These are phyloP conservation scores for Erynnis tages DNA, from an alignment of 2,888 invertebrate genomes.

Conservation along the genomic window DNA sequence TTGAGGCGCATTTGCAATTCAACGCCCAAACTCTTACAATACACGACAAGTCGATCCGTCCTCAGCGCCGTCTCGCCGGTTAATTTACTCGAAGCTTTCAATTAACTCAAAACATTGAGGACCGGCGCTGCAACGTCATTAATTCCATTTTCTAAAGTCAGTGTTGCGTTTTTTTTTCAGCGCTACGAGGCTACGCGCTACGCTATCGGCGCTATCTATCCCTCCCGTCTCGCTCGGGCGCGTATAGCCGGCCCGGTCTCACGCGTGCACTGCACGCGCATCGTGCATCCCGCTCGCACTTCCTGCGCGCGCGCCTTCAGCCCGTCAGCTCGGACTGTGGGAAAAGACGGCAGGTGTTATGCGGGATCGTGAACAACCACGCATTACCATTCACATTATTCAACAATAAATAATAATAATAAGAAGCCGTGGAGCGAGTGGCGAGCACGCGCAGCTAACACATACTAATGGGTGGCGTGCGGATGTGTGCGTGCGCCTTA, in stretches of 20 bases:
- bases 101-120: conserved; percentile 44
- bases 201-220: conserved; percentile 46
- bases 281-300: conserved; percentile 57
- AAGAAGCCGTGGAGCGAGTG: conserved; percentile 80
- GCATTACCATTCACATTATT: conserved; percentile 82
- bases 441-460: conserved; percentile 76
- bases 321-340: conserved; percentile 73
- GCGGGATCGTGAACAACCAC: conserved; percentile 82
- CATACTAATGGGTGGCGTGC: conserved; percentile 65
- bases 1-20: conserved; percentile 38
- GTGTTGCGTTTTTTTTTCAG: conserved; percentile 37
- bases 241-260: conserved; percentile 44
- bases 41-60: conserved; percentile 23
- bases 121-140: conserved; percentile 40
- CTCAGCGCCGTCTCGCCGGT: conserved; percentile 29
- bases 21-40: conserved; percentile 36
- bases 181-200: conserved; percentile 52
- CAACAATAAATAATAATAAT: conserved; percentile 82
- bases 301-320: conserved; percentile 70
- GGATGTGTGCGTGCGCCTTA: conserved; percentile 45
- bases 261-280: conserved; percentile 69
- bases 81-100: conserved; percentile 40
- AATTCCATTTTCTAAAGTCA: conserved; percentile 41
- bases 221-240: conserved; percentile 47
- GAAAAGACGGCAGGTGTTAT: conserved; percentile 83